Base-by-base conservation (phyloP, 92 coral and sea anemone species). In the Meandrina meandrites region DNA sequence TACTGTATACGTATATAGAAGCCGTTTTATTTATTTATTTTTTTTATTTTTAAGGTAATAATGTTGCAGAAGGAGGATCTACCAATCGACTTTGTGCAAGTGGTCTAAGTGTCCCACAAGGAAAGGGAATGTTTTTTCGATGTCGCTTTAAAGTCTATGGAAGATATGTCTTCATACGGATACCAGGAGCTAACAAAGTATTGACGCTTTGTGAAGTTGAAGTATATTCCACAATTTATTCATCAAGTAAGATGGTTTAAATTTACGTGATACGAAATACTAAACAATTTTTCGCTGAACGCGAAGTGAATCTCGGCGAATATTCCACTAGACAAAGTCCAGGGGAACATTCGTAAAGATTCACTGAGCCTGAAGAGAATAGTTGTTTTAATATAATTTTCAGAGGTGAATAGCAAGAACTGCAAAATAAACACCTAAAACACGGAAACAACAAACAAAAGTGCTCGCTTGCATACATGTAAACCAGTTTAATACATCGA, bases 121-220 rank as follows among this genome's bases (percentile, higher is more conserved):
- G 50, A 35, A 10, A 0, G n/a, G 22, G 16, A 17, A 31, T 28
- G 71, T 0, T 0, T 8, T 79, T 56, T 11, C 22, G 16, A n/a
- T 56, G 83, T 16, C 30, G 18, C 1, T 30, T 48, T 2, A 18
- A 3, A 7, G 48, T 27, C 5, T 57, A 32, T 62, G 84, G 84
- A 0, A 60, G 73, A 24, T 80, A 80, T 64, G 50, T 80, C 5
- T 80, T 7, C 34, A 57, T 80, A 17, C 19, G 57, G 40, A 21
- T 22, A 35, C 73, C 73, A 22, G 84, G 75, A 48, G 1, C 15
- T 36, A 0, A 4, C 2, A 40, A 15, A 37, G 0, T 6, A 17
- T 1, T 80, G 56, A 11, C 3, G 30, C 8, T 79, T 13, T 79
- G 82, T 8, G 82, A 79, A 34, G 66, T 79, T 54, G 82, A 79